Evolutionary conservation across 1,140 invertebrate genomes (phyloP), one percentile per base, ranked within the genome.

Genomic region (Macrostomum lignano): DNA sequence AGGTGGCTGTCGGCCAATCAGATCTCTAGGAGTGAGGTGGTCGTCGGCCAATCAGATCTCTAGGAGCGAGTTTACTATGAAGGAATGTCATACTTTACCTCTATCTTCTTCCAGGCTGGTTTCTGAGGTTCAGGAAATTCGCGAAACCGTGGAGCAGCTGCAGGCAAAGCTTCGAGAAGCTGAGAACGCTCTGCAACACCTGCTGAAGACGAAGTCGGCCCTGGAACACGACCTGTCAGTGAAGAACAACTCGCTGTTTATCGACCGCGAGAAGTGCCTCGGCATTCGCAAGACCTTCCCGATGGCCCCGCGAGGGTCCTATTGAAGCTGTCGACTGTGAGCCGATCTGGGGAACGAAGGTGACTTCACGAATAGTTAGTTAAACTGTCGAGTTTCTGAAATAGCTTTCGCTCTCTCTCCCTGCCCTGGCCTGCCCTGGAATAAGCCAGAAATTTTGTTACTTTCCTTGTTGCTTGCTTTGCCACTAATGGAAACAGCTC

Each of bases 211-310:
- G 2, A 64, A 70, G 41, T 67, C 69, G 25, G 65, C 63, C 33
- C 55, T 84, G 6, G 76, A 82, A 52, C 66, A 70, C 31, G 76
- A 82, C 52, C 56, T 82, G 14, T 67, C 72, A 17, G 62, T 70
- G 41, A 84, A 82, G 60, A 67, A 72, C 17, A 74, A 77, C 44
- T 69, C 74, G 1, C 55, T 82, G 24, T 77, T 78, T 46, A 75
- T 81, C 35, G 76, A 84, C 56, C 62, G 73, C 26, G 75, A 79
- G 51, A 75, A 78, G 58, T 78, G 76, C 46, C 68, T 73, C 52
- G 73, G 74, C 6, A 58, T 79, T 31, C 59, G 76, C 31, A 64
- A 74, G 22, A 71, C 71, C 7, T 82, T 77, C 56, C 76, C 75
- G 17, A 41, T 37, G 36, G 11, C 15, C 7, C 14, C 28, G 19